phyloP scores from a whole-genome alignment of 2,888 invertebrate genomes.

The Sicus ferrugineus region DNA sequence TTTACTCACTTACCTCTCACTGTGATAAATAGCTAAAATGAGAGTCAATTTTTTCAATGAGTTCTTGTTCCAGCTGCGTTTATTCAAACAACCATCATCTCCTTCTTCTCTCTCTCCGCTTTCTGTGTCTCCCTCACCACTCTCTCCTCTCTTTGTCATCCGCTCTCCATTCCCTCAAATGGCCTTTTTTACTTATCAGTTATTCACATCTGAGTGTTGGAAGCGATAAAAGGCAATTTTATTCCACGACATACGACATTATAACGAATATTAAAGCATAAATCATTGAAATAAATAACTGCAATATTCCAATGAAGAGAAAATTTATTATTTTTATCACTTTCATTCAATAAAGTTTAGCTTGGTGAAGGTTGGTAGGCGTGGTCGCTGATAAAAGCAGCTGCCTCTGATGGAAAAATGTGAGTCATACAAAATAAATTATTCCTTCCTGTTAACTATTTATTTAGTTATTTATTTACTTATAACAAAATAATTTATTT shows the following conservation, averaged over 20 bases:
- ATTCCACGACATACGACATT: too few species aligned
- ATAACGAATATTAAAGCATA: conserved; percentile 21
- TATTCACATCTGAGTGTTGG: too few species aligned
- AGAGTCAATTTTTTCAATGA: neutral
- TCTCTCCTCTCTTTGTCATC: neutral
- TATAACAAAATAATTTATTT: too few species aligned
- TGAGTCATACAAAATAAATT: too few species aligned
- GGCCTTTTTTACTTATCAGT: neutral
- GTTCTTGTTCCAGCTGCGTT: too few species aligned
- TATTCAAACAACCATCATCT: neutral
- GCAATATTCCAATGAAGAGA: conserved; percentile 1
- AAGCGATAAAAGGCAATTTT: too few species aligned
- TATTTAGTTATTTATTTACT: too few species aligned
- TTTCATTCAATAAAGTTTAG: conserved; percentile 7
- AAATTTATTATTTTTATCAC: conserved; percentile 11
- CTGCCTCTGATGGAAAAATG: too few species aligned
- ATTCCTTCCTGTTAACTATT: too few species aligned
- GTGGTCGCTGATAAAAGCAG: too few species aligned
- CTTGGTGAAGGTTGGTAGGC: too few species aligned
- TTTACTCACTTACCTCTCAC: neutral
- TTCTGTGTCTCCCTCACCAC: neutral
- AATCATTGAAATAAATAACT: conserved; percentile 11
- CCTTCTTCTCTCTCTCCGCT: neutral
- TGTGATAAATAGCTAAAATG: conserved; percentile 1
- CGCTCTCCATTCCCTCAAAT: neutral